These are phyloP conservation scores for Aspidapion aeneum DNA, from an alignment of 2,888 invertebrate genomes.

Conservation along the genomic window DNA sequence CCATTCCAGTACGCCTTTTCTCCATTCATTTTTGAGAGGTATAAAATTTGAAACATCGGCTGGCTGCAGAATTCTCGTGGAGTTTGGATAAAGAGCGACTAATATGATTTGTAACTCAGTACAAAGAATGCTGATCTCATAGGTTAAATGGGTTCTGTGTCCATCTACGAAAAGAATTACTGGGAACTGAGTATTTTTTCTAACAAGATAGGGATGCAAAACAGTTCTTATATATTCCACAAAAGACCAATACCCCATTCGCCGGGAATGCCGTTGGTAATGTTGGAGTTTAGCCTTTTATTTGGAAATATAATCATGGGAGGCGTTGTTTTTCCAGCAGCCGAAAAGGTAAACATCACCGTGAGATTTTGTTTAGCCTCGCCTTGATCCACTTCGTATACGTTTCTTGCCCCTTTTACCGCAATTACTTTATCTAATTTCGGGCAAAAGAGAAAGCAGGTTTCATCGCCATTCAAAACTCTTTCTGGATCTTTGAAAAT, in stretches of 20 bases:
- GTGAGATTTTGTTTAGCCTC: no score
- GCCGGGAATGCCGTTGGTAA: no score
- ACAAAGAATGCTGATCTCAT: constrained; percentile 20
- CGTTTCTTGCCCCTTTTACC: no score
- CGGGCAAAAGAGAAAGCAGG: constrained; percentile 32
- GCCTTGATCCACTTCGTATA: no score
- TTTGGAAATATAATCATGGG: no score
- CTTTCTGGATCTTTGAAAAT: constrained; percentile 30
- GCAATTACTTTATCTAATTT: constrained; percentile 31
- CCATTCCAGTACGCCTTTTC: constrained; percentile 34
- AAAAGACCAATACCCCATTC: no score
- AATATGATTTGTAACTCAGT: constrained; percentile 24
- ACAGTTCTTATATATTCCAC: no score
- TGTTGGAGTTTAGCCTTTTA: no score
- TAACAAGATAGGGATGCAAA: no score
- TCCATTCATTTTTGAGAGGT: constrained; percentile 30
- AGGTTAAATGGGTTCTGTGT: constrained; percentile 16
- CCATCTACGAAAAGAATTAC: constrained; percentile 19
- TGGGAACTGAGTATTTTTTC: constrained; percentile 8
- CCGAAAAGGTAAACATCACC: no score
- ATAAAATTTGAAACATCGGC: constrained; percentile 34
- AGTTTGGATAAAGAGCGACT: constrained; percentile 33
- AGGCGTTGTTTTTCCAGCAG: no score
- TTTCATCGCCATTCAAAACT: constrained; percentile 37
- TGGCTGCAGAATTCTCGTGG: constrained; percentile 26